Evolutionary conservation across 2,797 vertebrate genomes (phyloP).

Genomic region (Neosalanx taihuensis): DNA sequence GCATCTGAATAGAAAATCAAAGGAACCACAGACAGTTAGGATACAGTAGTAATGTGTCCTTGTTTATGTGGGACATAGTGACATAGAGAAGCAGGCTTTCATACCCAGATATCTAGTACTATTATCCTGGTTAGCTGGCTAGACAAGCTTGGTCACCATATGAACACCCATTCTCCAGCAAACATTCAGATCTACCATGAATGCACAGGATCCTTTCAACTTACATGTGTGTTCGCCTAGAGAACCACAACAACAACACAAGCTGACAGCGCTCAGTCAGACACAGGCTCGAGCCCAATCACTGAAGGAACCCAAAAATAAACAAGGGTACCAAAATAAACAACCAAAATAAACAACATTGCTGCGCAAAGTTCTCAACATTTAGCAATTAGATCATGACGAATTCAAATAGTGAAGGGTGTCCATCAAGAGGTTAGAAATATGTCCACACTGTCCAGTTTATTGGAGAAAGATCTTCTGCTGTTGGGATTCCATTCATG

Average conservation of each 20-base stretch:
- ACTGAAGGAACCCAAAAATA: no score
- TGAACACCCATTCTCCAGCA: no score
- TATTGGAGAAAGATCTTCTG: neutral
- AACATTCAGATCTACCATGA: neutral
- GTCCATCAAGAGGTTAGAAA: neutral
- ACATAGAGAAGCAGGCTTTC: neutral
- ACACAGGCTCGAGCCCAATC: no score
- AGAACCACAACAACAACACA: no score
- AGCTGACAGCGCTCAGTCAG: no score
- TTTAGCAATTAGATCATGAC: neutral
- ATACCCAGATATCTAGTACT: neutral
- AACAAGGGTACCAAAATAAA: neutral
- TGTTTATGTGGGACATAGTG: neutral
- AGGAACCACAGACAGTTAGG: no score
- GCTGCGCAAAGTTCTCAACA: neutral
- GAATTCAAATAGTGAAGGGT: neutral
- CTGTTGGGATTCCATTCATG: slow-evolving; percentile 5
- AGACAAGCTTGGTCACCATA: neutral
- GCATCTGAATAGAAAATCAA: no score
- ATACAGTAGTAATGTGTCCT: neutral
- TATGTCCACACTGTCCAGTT: neutral
- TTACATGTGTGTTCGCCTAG: neutral
- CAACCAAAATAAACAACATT: neutral
- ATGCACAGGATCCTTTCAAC: neutral
- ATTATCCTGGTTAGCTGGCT: neutral